These are phyloP conservation scores for Mico argentatus DNA, from an alignment of 2,797 vertebrate species.

Conservation along the genomic window DNA sequence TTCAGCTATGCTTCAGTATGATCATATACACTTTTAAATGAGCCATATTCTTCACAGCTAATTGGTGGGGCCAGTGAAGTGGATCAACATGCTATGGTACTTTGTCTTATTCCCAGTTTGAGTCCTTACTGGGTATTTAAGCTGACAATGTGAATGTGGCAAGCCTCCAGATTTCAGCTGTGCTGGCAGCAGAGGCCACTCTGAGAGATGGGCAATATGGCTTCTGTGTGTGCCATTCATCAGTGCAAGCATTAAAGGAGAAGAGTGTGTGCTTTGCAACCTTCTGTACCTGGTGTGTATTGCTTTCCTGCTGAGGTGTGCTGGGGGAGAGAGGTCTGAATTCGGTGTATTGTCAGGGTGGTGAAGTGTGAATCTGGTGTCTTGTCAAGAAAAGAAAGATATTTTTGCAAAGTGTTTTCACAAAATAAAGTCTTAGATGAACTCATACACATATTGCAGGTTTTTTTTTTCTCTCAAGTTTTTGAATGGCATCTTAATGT, in stretches of 20 bases:
- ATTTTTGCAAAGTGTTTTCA: background rate
- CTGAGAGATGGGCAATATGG: conserved; percentile 57
- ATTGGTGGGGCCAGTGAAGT: conserved; percentile 74
- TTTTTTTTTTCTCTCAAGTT: background rate
- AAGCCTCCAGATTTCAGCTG: conserved; percentile 50
- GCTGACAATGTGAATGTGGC: conserved; percentile 47
- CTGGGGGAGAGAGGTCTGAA: background rate
- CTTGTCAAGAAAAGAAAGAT: background rate
- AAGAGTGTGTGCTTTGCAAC: background rate
- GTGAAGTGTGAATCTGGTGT: background rate
- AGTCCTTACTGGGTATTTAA: conserved; percentile 55
- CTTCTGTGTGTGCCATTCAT: conserved; percentile 30
- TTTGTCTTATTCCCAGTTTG: conserved; percentile 71
- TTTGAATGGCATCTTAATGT: background rate
- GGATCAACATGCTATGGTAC: conserved; percentile 42
- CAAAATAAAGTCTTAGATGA: background rate
- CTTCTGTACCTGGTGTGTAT: conserved; percentile 47
- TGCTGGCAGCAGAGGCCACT: conserved; percentile 23
- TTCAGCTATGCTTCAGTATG: conserved; percentile 69
- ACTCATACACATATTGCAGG: background rate
- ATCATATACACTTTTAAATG: conserved; percentile 66
- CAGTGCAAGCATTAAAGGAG: background rate
- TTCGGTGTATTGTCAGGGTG: background rate
- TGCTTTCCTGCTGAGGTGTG: conserved; percentile 26
- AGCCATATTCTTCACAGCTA: conserved; percentile 77